Evolutionary conservation across 2,113 vertebrate species (phyloP).

Genomic region (Sapajus apella): DNA sequence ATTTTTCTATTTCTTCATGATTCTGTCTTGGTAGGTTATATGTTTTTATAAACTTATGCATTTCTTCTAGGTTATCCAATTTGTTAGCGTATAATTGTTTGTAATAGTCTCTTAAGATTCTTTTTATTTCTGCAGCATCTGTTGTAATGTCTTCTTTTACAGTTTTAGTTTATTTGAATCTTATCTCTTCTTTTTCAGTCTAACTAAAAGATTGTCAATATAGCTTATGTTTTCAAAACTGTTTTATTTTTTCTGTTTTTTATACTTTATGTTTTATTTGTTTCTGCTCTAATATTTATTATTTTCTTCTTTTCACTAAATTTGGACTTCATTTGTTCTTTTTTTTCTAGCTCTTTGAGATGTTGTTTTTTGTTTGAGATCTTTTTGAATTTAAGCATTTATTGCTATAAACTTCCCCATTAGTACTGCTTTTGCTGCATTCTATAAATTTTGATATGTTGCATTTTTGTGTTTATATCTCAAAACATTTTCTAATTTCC

Average conservation of each 20-base stretch:
- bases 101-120: neutral
- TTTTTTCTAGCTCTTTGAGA: too few species aligned
- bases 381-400: too few species aligned
- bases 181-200: neutral
- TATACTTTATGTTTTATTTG: neutral
- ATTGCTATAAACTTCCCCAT: too few species aligned
- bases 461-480: neutral
- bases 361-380: too few species aligned
- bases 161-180: neutral
- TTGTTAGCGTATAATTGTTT: neutral
- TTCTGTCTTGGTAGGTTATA: too few species aligned
- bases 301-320: too few species aligned
- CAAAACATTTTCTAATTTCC: neutral
- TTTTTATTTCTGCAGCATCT: neutral
- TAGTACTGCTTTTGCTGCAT: too few species aligned
- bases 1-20: too few species aligned
- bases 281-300: neutral
- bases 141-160: neutral
- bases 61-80: too few species aligned
- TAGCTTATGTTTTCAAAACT: neutral
- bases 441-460: too few species aligned
- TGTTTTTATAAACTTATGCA: too few species aligned
- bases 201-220: neutral
- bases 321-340: too few species aligned
- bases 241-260: neutral